Evolutionary conservation across 2,113 vertebrate genomes (phyloP).

Genomic region (Neoarius graeffei): DNA sequence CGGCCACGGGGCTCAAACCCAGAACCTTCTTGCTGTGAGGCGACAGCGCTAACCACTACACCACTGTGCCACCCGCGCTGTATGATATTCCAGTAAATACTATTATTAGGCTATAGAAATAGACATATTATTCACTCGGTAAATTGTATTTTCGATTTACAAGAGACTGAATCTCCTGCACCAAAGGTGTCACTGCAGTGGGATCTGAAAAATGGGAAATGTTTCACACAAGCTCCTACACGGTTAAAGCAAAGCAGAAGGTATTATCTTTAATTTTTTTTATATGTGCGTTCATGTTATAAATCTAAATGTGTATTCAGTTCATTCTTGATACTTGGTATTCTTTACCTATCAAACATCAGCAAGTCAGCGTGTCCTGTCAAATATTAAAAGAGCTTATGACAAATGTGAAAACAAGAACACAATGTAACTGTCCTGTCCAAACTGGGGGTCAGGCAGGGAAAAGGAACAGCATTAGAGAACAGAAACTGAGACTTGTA

Average conservation of each 20-base stretch:
- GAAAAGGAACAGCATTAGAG: slow-evolving; percentile 49
- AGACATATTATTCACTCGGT: neutral
- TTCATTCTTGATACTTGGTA: neutral
- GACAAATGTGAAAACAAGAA: slow-evolving; percentile 1
- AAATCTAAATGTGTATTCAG: neutral
- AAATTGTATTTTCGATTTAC: neutral
- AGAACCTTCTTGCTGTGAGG: too few species aligned
- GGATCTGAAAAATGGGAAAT: neutral
- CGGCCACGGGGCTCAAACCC: too few species aligned
- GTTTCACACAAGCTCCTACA: neutral
- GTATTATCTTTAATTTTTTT: neutral
- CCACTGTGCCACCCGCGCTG: too few species aligned
- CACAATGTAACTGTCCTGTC: neutral
- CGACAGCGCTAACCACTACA: too few species aligned
- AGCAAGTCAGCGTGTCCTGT: neutral
- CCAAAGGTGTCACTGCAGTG: neutral
- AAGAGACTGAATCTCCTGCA: neutral
- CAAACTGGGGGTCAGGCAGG: slow-evolving; percentile 13
- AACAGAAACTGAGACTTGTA: slow-evolving; percentile 57
- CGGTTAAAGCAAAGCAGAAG: neutral
- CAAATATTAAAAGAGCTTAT: slow-evolving; percentile 5
- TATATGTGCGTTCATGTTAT: neutral
- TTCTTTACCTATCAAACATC: neutral
- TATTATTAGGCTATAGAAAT: neutral
- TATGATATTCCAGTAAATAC: neutral